These are phyloP conservation scores for Athripsodes cinereus DNA, from an alignment of 2,888 invertebrate genomes.

Conservation along the genomic window DNA sequence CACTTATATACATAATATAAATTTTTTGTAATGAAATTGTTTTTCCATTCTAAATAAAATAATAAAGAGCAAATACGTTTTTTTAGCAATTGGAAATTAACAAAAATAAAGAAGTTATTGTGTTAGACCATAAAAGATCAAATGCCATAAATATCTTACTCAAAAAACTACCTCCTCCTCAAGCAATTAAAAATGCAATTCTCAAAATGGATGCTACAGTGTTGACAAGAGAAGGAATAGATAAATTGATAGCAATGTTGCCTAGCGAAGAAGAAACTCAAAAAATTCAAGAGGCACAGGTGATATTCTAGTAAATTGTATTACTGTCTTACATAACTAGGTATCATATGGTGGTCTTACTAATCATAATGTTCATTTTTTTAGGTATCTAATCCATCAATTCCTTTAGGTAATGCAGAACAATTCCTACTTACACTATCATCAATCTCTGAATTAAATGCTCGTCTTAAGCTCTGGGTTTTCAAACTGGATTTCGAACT, in stretches of 20 bases:
- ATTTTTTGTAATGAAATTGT: no score
- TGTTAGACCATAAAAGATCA: slow-evolving; percentile 93
- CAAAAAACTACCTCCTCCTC: slow-evolving; percentile 95
- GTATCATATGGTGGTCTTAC: neutral
- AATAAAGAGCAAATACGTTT: no score
- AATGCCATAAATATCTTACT: slow-evolving; percentile 99
- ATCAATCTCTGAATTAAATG: slow-evolving; percentile 91
- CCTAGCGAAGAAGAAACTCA: slow-evolving; percentile 94
- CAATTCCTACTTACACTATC: slow-evolving; percentile 96
- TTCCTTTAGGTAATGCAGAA: slow-evolving; percentile 92
- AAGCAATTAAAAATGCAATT: slow-evolving; percentile 97
- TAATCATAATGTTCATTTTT: slow-evolving; percentile 18
- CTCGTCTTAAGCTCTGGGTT: slow-evolving; percentile 92
- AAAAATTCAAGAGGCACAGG: slow-evolving; percentile 94
- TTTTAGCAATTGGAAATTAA: slow-evolving; percentile 70
- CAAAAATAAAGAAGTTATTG: slow-evolving; percentile 87
- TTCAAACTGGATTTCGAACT: slow-evolving; percentile 98
- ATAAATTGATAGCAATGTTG: slow-evolving; percentile 95
- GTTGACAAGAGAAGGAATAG: slow-evolving; percentile 96
- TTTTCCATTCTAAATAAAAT: no score
- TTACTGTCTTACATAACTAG: neutral
- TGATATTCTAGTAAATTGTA: slow-evolving; percentile 25
- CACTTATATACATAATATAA: no score
- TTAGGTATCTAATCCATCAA: slow-evolving; percentile 76
- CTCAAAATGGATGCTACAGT: slow-evolving; percentile 99